Evolutionary conservation across 2,113 vertebrate species (phyloP), one percentile per base, ranked within the genome.

Genomic region (Typhlomys cinereus): DNA sequence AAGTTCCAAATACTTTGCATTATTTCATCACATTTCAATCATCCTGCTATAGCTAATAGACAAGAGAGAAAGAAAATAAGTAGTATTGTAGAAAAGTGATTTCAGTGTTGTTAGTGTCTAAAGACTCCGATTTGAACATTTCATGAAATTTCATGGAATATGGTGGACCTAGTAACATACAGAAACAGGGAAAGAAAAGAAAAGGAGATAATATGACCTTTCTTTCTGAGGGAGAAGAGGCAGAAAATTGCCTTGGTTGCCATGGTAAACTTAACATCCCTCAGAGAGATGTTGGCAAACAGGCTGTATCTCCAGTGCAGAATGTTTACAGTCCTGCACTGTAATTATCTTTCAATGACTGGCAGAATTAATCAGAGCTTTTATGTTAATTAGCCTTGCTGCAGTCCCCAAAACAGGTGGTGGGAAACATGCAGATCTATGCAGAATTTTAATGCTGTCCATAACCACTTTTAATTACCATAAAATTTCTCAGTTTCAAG

Each of bases 381-480:
- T 98, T 99, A 99, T 99, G 99, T 98, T 99, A 99, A 99, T 99
- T 99, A 99, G 98, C 98, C 98, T 96, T 98, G 98, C 98, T 98
- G 98, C 98, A 98, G 98, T 99, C 99, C 98, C 99, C 98, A 98
- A 99, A 99, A 99, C 99, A 99, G 99, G 99, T 99, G 99, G 99
- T 98, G 92, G 98, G 98, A 98, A 99, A 99, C 99, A 99, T 99
- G 99, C 98, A 99, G 99, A 99, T 99, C 98, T 98, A 98, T 99
- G 99, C 99, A 99, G 99, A 99, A 99, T 99, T 98, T 99, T 99
- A 98, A 99, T 99, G 97, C 97, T 97, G 98, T 98, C 98, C 98
- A 99, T 98, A 99, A 98, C 98, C 98, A 98, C 98, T 98, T 98
- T 99, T 99, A 99, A 99, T 99, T 99, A 99, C 98, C 98, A 98